Evolutionary conservation across 2,113 vertebrate genomes (phyloP), one percentile per base, ranked within the genome.

Genomic region (Hyperopisus bebe): DNA sequence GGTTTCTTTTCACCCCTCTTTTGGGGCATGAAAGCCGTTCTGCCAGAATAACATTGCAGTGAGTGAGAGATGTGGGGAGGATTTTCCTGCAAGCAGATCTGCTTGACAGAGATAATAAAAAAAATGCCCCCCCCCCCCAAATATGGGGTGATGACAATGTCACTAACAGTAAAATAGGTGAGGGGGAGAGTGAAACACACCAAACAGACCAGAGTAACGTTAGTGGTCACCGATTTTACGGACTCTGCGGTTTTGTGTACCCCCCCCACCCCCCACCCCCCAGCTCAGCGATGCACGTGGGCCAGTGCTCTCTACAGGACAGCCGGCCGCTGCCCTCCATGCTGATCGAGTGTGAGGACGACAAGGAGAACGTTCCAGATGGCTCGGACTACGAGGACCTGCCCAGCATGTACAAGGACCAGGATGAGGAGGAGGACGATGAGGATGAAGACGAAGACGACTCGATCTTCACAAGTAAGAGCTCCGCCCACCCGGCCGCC

Each of bases 301-400:
- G 96, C 93, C 96, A 96, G 91, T 95, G 96, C 92, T 92, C 95
- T 89, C 95, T 97, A 92, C 94, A 97, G 89, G 98, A 99, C 93
- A 96, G 97, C 92, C 96, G 97, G 95, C 97, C 98, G 96, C 96
- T 98, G 93, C 98, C 98, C 93, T 97, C 97, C 10, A 97, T 98
- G 95, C 97, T 98, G 94, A 97, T 99, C 88, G 98, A 99, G 95
- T 99, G 97, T 3, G 98, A 99, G 92, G 98, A 99, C 82, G 97
- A 99, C 95, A 99, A 99, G 95, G 98, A 99, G 96, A 99, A 99
- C 94, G 96, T 99, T 97, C 98, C 98, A 94, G 96, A 97, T 70
- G 98, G 99, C 93, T 95, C 96, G 0, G 97, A 98, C 94, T 99
- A 99, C 0, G 98, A 99, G 94, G 98, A 99, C 90, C 96, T 97